Base-by-base conservation (phyloP, 2,113 vertebrate genomes). In the Nanger granti region DNA sequence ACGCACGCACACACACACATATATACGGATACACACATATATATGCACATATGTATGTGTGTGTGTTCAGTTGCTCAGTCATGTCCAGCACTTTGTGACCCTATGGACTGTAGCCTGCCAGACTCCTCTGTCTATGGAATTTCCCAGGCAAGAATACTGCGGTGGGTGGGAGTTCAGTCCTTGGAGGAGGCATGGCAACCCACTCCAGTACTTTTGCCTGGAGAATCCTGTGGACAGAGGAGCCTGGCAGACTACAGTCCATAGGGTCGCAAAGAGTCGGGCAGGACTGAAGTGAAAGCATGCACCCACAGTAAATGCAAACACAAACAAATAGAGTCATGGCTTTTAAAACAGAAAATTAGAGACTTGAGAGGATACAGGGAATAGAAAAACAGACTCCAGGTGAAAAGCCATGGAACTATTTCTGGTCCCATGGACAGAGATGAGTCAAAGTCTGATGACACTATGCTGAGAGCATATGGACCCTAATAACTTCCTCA, bases 251-350 rank as follows among this genome's bases (percentile, higher is more conserved):
- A 24, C n/a, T 41, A 41, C 20, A 76, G 37, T 41, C 69, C 37
- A 10, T 0, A 7, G 10, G 37, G 37, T 41, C 0, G 5, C n/a
- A 76, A 24, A 76, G 22, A 76, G n/a, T 41, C 1, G 0, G 10
- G 13, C 20, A 12, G n/a, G n/a, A 73, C 69, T 73, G 69, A 73
- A 41, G 69, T 37, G 69, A 41, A 41, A 12, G 20, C 69, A 41
- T 12, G 20, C n/a, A 7, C 69, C 37, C 22, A 26, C 34, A 84
- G 31, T 60, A 80, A 83, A 79, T 4, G 20, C 12, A 26, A 57
- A 59, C 79, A 66, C 73, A 76, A 44, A 92, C 86, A 92, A 55
- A 2, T 2, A 60, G 62, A 60, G 49, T 3, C 10, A 5, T 2
- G 17, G 9, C 20, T 92, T 86, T 55, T 29, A 10, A 86, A 82